Evolutionary conservation across 2,113 vertebrate genomes (phyloP), one percentile per base, ranked within the genome.

Genomic region (Pollimyrus isidori): DNA sequence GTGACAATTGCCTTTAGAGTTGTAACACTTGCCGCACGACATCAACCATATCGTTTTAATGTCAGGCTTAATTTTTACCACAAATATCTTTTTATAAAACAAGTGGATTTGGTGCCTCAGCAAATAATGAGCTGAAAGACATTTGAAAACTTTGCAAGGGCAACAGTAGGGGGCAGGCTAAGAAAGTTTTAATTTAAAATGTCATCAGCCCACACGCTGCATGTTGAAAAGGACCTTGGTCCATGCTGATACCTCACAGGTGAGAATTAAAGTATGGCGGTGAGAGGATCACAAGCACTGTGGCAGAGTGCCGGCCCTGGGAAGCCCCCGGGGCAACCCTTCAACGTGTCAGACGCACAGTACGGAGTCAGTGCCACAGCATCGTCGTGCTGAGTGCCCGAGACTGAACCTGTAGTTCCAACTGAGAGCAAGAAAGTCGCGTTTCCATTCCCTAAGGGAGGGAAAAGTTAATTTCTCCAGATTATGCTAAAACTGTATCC

Each of bases 111-210:
- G 5, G 4, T 26, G 49, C 73, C 85, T 80, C 30, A 76, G 19
- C 7, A 45, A 50, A 87, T 46, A 76, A 15, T n/a, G 45, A 35
- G 3, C 39, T 88, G 21, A n/a, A 80, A 48, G 26, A 88, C 50
- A 85, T 21, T 94, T 92, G 92, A 94, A 95, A 93, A 91, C 91
- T 90, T 91, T 92, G 91, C 90, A 93, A 94, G 93, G 94, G 93
- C 93, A 95, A 95, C 95, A 96, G 94, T 95, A 95, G 95, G 95
- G 95, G 95, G 95, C 95, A 96, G 94, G 93, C 95, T 96, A 95
- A 95, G 95, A 96, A 94, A 95, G 95, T 93, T 92, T 95, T 95
- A 94, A 95, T 95, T 95, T 93, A 95, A 69, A 95, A 95, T 95
- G 93, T 91, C 92, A 83, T 92, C 90, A 92, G 91, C 93, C 89